Base-by-base conservation (phyloP, 2,113 vertebrate species). In the Rhinopomastus cyanomelas region DNA sequence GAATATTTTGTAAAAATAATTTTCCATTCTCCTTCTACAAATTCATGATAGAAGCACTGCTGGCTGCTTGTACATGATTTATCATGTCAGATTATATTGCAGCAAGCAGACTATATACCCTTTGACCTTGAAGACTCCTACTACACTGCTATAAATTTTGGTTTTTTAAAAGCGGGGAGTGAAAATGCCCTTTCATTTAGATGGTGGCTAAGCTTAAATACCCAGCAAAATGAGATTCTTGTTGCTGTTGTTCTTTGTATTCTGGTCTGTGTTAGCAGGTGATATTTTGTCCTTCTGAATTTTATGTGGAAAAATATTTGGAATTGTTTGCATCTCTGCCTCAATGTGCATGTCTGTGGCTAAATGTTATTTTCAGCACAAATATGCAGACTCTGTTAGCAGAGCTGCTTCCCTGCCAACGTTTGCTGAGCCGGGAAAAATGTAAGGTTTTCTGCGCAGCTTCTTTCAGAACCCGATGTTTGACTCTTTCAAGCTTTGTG, bases 91-190 rank as follows among this genome's bases (percentile, higher is more conserved):
- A 69, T 90, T 93, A 85, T 93, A 94, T 90, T 96, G 92, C 91
- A 95, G 91, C 92, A 94, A 95, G 91, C 89, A 94, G 89, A 82
- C 89, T 94, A 26, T 74, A 86, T 89, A 96, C 92, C 95, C 94
- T 96, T 95, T 95, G 95, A 96, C 94, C 94, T 96, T 96, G 95
- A 94, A 92, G 94, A 49, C 91, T 95, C 87, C 55, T 68, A 61
- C 88, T 65, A 15, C 6, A 48, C 74, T 81, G 87, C 89, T 79
- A 92, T 94, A 94, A 94, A 95, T 95, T 94, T 51, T 65, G 74
- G 21, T 11, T 90, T 90, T 84, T 92, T 93, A 90, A 93, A 84
- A 87, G 74, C 53, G 2, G 48, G 2, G 6, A 78, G 46, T 73
- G 55, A 68, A 94, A 92, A 92, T 65, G 49, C 46, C 53, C 59